These are phyloP conservation scores for Rissa tridactyla DNA, from an alignment of 2,113 vertebrate species.

Conservation along the genomic window DNA sequence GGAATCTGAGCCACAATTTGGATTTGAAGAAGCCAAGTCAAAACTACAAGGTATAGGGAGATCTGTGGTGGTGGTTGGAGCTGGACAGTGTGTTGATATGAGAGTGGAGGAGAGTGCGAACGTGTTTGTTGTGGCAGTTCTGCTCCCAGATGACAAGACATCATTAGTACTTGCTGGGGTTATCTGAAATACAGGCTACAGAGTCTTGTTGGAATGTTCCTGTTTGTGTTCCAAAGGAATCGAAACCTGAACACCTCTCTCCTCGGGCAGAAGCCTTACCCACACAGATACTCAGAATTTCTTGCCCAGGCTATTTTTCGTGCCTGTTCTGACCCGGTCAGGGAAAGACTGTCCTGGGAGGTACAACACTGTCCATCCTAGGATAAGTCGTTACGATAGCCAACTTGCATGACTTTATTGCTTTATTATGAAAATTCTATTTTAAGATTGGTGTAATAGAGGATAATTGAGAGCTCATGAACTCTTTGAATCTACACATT, in stretches of 20 bases:
- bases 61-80: not conserved
- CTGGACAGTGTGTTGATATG: not conserved
- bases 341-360: not conserved
- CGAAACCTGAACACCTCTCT: not conserved
- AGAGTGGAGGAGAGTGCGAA: not conserved
- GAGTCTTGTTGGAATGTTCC: not conserved
- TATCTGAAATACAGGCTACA: not conserved
- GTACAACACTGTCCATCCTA: accelerated
- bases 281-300: accelerated
- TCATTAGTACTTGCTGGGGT: too few relatives aligned
- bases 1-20: constrained; percentile 92
- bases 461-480: not conserved
- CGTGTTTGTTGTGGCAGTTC: not conserved
- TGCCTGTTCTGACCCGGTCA: not conserved
- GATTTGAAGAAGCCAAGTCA: constrained; percentile 93
- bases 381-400: accelerated
- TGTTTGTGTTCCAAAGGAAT: not conserved
- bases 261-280: not conserved
- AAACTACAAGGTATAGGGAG: constrained; percentile 88
- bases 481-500: not conserved
- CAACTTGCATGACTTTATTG: accelerated
- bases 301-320: not conserved
- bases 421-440: not conserved
- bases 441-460: not conserved
- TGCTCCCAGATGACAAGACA: not conserved